Base-by-base conservation (phyloP, 1,140 invertebrate genomes). In the Pectinophora gossypiella region DNA sequence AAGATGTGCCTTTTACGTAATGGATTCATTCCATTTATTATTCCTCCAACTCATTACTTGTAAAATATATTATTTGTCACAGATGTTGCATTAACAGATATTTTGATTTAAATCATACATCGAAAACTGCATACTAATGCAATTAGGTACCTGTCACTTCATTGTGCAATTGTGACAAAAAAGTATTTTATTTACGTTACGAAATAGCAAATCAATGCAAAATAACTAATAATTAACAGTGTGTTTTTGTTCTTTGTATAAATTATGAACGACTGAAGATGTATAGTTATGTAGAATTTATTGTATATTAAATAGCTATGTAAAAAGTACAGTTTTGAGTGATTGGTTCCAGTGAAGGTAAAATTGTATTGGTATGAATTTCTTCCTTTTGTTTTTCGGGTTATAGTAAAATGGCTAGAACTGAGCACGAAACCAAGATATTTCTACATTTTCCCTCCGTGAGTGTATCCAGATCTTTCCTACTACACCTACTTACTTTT, bases 1-100 rank as follows among this genome's bases (percentile, higher is more conserved):
- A n/a, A 56, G 42, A 67, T 60, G 68, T 71, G 68, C 68, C 68
- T 67, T 70, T 54, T 54, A 22, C 13, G 44, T 46, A 35, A 51
- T 22, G 35, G 15, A 42, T 49, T 51, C 38, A 22, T 50, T 48
- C 32, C 48, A 23, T 47, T 42, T 15, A 47, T 36, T 19, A 19
- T 48, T 56, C 22, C 57, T 48, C 40, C 27, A 56, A 44, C 7
- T 48, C 47, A 20, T 27, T 47, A 61, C 52, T 43, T 59, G 59
- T 53, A 47, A 64, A 68, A 68, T 62, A 64, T 65, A 61, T 60
- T 65, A 55, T 60, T 61, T 69, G 59, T 65, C 63, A 66, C 66
- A 64, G 48, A 42, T 36, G 42, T 56, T 20, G 23, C 22, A 15
- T 40, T 40, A 6, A 40, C 10, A 2, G 12, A 1, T 40, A 6